Base-by-base conservation (phyloP, 1,140 invertebrate species). In the Yoshiicerus persimilis region DNA sequence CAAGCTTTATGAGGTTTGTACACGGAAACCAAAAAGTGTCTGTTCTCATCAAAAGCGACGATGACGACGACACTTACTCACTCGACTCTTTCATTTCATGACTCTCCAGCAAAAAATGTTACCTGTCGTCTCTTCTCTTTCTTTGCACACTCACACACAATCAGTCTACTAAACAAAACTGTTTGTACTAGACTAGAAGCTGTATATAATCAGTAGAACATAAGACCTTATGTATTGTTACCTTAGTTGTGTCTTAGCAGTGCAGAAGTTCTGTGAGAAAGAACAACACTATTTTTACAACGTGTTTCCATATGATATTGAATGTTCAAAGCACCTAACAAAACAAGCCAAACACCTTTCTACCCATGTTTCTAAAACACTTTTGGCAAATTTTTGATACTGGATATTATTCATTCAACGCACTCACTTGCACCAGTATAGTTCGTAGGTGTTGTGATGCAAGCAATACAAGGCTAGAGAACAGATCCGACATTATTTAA, bases 11-110 rank as follows among this genome's bases (percentile, higher is more conserved):
- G 88, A 89, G 88, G 32, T 89, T 77, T 85, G 86, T 38, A 87
- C 88, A 89, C 86, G 88, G 86, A 89, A 87, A 84, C 88, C 88
- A 77, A 88, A 85, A 88, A 88, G 87, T 88, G 84, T 88, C 87
- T 86, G 39, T 84, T 88, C 87, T 88, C 87, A 88, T 88, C 80
- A 88, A 84, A 27, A 25, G 13, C 86, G 47, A 47, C 84, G 47
- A 47, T 86, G 41, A 56, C 41, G 39, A 66, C 36, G 56, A 66
- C 62, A 75, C 86, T 70, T 64, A 70, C 34, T 30, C 86, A 70
- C 64, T 36, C 66, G 25, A 70, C 36, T 41, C 30, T 83, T 83
- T 85, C 56, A 86, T 66, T 83, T 85, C 56, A 86, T 66, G 62
- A 38, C 86, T 80, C 75, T 80, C 25, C 34, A 38, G 30, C 75